A percentile compares a stretch with the other conserved stretches of the same genome.
These are phyloP conservation scores for Malurus alboscapulatus DNA, from an alignment of 2,113 vertebrate species.

Conservation along the genomic window DNA sequence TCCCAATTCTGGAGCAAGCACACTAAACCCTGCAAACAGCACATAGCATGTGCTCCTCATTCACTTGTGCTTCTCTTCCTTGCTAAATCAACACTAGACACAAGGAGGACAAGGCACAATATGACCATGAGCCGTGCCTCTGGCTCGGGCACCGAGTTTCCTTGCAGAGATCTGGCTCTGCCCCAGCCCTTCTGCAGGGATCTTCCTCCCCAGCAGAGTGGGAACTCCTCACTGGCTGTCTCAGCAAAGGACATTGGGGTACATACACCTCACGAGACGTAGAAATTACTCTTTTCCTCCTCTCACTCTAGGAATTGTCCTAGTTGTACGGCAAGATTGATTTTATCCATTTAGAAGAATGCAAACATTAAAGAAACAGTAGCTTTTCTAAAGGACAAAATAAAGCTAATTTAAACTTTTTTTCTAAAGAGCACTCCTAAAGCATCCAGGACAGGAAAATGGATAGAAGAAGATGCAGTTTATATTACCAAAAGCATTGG, in stretches of 20 bases:
- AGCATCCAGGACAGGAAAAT: not conserved
- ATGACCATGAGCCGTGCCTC: accelerated
- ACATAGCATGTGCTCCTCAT: not conserved
- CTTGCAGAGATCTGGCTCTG: not conserved
- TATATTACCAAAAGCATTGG: constrained; percentile 1
- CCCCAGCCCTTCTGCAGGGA: not conserved
- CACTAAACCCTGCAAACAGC: not conserved
- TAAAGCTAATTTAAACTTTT: not conserved
- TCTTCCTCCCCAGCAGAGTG: not conserved
- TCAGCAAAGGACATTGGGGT: not conserved
- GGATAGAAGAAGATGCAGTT: not conserved
- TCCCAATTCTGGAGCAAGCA: not conserved
- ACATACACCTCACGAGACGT: not conserved
- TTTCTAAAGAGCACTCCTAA: not conserved
- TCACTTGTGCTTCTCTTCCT: not conserved
- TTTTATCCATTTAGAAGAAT: not conserved
- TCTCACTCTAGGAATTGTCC: not conserved
- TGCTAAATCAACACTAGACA: not conserved
- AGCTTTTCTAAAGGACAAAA: not conserved
- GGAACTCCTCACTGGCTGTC: not conserved
- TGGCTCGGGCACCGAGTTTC: accelerated
- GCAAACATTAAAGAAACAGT: not conserved
- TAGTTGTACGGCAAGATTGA: not conserved
- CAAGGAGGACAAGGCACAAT: not conserved
- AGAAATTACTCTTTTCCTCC: not conserved